A percentile compares a stretch with the other conserved stretches of the same genome.
These are phyloP conservation scores for Podocnemis expansa DNA, from an alignment of 2,113 vertebrate species.

Conservation along the genomic window DNA sequence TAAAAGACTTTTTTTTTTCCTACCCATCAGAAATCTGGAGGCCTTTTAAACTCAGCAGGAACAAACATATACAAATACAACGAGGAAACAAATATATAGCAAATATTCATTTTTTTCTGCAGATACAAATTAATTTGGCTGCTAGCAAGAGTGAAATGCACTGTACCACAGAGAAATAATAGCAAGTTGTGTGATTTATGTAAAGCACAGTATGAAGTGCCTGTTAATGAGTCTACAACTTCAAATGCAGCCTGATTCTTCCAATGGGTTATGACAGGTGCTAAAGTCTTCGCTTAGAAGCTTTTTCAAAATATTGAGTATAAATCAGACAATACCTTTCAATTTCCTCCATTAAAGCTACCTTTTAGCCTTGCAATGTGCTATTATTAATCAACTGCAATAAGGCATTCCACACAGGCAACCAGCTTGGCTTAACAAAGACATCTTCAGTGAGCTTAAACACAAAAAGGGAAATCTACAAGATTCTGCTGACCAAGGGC, in stretches of 20 bases:
- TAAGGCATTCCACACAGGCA: too few relatives aligned
- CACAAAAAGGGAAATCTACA: too few relatives aligned
- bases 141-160: background rate
- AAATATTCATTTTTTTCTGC: background rate
- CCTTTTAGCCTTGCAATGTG: background rate
- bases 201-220: background rate
- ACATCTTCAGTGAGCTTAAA: too few relatives aligned
- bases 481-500: too few relatives aligned
- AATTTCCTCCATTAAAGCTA: background rate
- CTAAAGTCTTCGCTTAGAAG: background rate
- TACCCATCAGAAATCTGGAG: background rate
- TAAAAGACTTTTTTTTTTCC: background rate
- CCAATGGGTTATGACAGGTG: background rate
- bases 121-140: background rate
- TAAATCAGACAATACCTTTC: background rate
- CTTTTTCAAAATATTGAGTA: background rate
- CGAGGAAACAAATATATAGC: background rate
- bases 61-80: background rate
- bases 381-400: background rate
- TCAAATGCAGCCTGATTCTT: background rate
- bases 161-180: background rate
- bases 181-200: background rate
- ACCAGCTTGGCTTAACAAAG: too few relatives aligned
- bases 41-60: background rate
- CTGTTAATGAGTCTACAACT: background rate